Evolutionary conservation across 2,797 vertebrate species (phyloP), one percentile per base, ranked within the genome.

Genomic region (Tapera naevia): DNA sequence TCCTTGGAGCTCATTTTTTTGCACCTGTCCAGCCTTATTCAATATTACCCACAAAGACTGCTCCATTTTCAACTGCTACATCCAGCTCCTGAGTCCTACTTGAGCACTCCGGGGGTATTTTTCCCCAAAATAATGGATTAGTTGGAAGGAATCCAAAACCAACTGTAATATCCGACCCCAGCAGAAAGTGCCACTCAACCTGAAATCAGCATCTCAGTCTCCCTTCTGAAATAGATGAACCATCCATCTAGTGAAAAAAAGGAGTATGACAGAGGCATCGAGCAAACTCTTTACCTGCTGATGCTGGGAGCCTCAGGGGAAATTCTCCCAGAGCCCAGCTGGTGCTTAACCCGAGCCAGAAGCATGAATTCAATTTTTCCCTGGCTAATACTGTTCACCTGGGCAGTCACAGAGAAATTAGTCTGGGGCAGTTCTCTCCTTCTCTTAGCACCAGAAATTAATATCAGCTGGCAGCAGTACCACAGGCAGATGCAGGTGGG

Each of bases 291-390:
- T 33, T 88, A 94, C 89, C 94, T 95, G 83, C 57, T 6, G 79
- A 35, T 45, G 71, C 70, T 64, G 46, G 21, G 10, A 87, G 46
- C 62, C 76, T 37, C 6, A 2, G 51, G 75, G 58, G 45, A 27
- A 76, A 79, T 46, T 56, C 71, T 82, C 39, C 48, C 30, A 0
- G 2, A 86, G 85, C 85, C 53, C 85, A 91, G 85, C 70, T 88
- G 92, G 62, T 79, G 76, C 82, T 86, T 10, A 92, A 70, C 48
- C 64, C 50, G 9, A 87, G 89, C 37, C 88, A 30, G 32, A 21
- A n/a, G 83, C 86, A 90, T 43, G 45, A 81, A 90, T 80, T 89
- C 41, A 35, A 24, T n/a, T 76, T 88, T 84, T 73, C 64, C 56
- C 78, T 64, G 48, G 76, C 33, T 73, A 58, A 82, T 74, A 41